These are phyloP conservation scores for Eremophila alpestris DNA, from an alignment of 2,797 vertebrate species.

Conservation along the genomic window DNA sequence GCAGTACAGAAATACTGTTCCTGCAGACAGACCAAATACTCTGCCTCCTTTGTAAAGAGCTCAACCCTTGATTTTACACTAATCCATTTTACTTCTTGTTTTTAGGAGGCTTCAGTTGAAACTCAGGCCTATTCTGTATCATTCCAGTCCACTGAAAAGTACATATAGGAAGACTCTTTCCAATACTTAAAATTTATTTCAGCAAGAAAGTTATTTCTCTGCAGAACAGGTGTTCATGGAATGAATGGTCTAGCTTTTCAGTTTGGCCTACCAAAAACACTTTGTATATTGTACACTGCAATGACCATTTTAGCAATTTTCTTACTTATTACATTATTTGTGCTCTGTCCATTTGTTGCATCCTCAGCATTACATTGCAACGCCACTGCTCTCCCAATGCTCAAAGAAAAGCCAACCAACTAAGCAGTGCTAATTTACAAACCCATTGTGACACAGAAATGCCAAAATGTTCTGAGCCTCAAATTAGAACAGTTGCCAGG, in stretches of 20 bases:
- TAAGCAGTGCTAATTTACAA: background rate
- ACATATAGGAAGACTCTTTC: background rate
- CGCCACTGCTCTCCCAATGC: background rate
- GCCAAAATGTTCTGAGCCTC: background rate
- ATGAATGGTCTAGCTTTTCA: background rate
- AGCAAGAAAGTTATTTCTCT: background rate
- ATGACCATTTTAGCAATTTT: background rate
- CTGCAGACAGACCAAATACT: background rate
- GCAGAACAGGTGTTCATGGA: background rate
- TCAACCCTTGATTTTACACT: background rate
- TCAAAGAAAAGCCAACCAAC: background rate
- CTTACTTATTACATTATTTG: background rate
- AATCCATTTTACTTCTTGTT: background rate
- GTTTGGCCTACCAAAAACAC: background rate
- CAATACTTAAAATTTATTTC: background rate
- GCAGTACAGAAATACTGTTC: background rate
- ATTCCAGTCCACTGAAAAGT: background rate
- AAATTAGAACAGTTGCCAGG: slow-evolving; percentile 15
- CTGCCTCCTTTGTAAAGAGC: background rate
- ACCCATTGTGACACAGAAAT: background rate
- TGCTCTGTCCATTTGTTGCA: background rate
- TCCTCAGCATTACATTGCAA: background rate
- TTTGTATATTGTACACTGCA: background rate
- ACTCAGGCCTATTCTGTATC: background rate
- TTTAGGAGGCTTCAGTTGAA: background rate